A percentile compares a stretch with the other conserved stretches of the same genome.
Evolutionary conservation across 2,888 invertebrate species (phyloP).

Genomic region (Tenthredo livida): DNA sequence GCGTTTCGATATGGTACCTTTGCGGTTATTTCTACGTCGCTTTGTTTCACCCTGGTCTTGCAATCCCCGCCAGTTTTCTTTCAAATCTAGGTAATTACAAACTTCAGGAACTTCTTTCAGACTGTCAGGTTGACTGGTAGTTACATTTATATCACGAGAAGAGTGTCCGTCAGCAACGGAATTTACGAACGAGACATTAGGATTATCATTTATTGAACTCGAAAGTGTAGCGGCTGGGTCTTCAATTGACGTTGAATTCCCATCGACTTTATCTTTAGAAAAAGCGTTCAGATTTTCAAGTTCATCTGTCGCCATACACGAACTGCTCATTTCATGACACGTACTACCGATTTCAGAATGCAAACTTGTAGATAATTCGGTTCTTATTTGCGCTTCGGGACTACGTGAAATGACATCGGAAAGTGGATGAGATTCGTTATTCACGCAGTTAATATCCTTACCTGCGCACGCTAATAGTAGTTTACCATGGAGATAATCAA

Average conservation of each 20-base stretch:
- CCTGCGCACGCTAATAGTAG: not conserved
- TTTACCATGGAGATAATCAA: no score
- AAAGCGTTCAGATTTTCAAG: not conserved
- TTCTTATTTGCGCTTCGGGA: not conserved
- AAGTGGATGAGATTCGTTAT: not conserved
- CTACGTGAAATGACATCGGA: not conserved
- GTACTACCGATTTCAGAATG: not conserved
- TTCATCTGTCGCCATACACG: not conserved
- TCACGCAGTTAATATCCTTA: not conserved
- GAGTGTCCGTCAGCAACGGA: not conserved
- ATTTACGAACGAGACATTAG: not conserved
- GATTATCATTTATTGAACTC: not conserved
- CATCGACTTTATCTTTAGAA: not conserved
- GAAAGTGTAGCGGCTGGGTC: not conserved
- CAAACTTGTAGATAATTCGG: not conserved
- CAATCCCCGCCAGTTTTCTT: constrained; percentile 9
- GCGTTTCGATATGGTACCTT: not conserved
- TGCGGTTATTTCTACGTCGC: not conserved
- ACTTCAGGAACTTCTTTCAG: not conserved
- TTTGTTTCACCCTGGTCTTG: not conserved
- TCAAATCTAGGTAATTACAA: not conserved
- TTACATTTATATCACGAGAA: not conserved
- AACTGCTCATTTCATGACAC: not conserved
- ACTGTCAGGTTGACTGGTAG: not conserved
- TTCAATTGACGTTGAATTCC: constrained; percentile 15